phyloP scores from a whole-genome alignment of 2,113 vertebrate genomes.

The Cololabis saira region DNA sequence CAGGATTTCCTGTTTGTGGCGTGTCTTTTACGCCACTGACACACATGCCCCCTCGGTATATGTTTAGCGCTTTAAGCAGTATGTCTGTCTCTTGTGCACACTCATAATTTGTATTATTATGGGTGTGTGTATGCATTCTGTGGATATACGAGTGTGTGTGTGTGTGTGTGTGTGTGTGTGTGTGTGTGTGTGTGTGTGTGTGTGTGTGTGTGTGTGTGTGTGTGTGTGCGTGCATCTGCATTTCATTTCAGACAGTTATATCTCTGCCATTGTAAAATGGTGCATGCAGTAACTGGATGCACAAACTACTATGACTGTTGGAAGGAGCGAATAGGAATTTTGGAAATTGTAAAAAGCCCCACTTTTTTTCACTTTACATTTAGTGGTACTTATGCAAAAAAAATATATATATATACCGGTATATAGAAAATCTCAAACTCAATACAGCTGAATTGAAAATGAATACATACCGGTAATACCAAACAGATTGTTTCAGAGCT shows the following conservation, averaged over 20 bases:
- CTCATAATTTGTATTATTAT: slow-evolving; percentile 29
- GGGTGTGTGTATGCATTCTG: not conserved
- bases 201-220: slow-evolving; percentile 5
- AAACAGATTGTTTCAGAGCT: no score
- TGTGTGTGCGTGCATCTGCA: slow-evolving; percentile 50
- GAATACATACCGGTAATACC: no score
- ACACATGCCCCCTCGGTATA: slow-evolving; percentile 37
- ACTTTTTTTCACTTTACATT: no score
- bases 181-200: slow-evolving; percentile 5
- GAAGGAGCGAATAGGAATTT: not conserved
- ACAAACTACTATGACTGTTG: slow-evolving; percentile 43
- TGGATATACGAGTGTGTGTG: slow-evolving; percentile 6
- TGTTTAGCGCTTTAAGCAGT: slow-evolving; percentile 14
- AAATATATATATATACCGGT: no score
- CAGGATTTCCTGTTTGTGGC: slow-evolving; percentile 69
- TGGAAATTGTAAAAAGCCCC: no score
- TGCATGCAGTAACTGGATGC: slow-evolving; percentile 60
- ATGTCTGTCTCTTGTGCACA: slow-evolving; percentile 7
- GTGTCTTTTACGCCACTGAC: slow-evolving; percentile 24
- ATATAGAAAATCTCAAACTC: not conserved
- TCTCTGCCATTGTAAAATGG: slow-evolving; percentile 51
- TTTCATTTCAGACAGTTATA: slow-evolving; percentile 57
- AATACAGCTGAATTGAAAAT: not conserved
- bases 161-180: slow-evolving; percentile 38
- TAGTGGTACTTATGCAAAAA: no score